Percentiles rank a stretch among this genome's conserved stretches.
phyloP scores from a whole-genome alignment of 2,113 vertebrate genomes.

The Oryzias melastigma region DNA sequence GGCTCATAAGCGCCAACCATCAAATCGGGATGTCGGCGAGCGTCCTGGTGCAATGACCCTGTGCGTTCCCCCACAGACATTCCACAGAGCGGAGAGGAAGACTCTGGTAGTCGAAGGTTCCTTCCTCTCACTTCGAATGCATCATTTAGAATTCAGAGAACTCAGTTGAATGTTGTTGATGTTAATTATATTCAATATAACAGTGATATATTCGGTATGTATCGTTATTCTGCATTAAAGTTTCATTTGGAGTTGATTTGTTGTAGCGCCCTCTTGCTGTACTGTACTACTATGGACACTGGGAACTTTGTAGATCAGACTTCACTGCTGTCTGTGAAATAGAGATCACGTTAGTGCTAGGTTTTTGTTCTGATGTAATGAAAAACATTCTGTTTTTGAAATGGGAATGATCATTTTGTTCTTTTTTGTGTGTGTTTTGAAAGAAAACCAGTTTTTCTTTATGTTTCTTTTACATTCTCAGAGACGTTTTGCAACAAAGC shows the following conservation, averaged over 20 bases:
- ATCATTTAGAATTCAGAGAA: constrained; percentile 54
- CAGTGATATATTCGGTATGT: constrained; percentile 52
- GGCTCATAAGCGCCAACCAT: constrained; percentile 62
- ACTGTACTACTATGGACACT: constrained; percentile 68
- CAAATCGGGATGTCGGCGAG: constrained; percentile 45
- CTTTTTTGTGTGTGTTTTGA: constrained; percentile 50
- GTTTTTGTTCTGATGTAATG: constrained; percentile 56
- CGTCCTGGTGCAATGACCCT: constrained; percentile 36
- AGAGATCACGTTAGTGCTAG: constrained; percentile 52
- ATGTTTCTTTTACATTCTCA: constrained; percentile 36
- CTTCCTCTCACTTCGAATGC: constrained; percentile 60
- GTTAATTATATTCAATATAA: constrained; percentile 63
- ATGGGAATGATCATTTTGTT: constrained; percentile 35
- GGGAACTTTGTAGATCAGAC: constrained; percentile 64
- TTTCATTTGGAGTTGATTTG: constrained; percentile 63
- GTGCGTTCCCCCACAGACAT: constrained; percentile 50
- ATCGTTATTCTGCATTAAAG: constrained; percentile 54
- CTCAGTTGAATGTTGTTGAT: constrained; percentile 65
- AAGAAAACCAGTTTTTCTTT: constrained; percentile 12
- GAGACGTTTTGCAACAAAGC: constrained; percentile 47
- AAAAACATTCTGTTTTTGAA: constrained; percentile 43
- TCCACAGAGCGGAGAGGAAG: constrained; percentile 41
- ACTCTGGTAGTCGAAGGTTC: constrained; percentile 37
- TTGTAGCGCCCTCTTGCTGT: constrained; percentile 69
- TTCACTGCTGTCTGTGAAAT: constrained; percentile 68